A percentile compares a stretch with the other conserved stretches of the same genome.
Conservation (phyloP, 2,797 vertebrate genomes). For the Spondyliosoma cantharus region DNA sequence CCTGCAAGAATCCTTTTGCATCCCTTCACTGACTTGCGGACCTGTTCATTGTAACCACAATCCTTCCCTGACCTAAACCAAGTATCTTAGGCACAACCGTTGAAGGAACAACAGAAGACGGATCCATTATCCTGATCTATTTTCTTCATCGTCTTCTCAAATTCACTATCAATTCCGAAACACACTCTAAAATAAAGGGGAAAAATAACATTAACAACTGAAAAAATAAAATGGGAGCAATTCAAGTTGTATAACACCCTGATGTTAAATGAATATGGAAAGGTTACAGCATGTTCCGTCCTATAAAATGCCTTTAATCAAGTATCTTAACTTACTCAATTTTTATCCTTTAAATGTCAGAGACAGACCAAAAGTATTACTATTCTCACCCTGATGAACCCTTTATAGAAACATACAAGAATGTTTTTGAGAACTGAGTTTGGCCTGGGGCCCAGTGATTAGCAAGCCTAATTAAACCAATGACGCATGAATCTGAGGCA, state of each 20-base stretch:
- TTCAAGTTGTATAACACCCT: neutral
- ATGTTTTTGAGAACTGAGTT: conserved; percentile 16
- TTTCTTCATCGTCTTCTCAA: too few relatives aligned
- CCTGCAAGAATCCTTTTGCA: too few relatives aligned
- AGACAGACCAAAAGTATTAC: conserved; percentile 11
- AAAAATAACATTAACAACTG: neutral
- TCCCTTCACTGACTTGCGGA: too few relatives aligned
- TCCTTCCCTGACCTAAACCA: too few relatives aligned
- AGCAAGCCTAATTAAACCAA: conserved; percentile 38
- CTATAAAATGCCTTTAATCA: neutral
- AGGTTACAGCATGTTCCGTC: neutral
- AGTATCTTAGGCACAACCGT: neutral
- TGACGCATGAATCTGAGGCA: conserved; percentile 31
- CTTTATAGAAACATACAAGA: conserved; percentile 16
- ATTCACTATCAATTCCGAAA: too few relatives aligned
- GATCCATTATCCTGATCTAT: too few relatives aligned
- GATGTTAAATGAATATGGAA: neutral
- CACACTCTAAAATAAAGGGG: too few relatives aligned
- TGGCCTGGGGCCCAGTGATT: conserved; percentile 27
- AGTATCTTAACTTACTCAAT: neutral
- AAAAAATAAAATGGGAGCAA: neutral
- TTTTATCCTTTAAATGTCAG: neutral
- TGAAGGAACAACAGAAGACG: too few relatives aligned
- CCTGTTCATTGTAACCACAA: too few relatives aligned
- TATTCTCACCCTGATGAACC: neutral